phyloP scores from a whole-genome alignment of 1,140 invertebrate genomes.

The Lithobius niger region DNA sequence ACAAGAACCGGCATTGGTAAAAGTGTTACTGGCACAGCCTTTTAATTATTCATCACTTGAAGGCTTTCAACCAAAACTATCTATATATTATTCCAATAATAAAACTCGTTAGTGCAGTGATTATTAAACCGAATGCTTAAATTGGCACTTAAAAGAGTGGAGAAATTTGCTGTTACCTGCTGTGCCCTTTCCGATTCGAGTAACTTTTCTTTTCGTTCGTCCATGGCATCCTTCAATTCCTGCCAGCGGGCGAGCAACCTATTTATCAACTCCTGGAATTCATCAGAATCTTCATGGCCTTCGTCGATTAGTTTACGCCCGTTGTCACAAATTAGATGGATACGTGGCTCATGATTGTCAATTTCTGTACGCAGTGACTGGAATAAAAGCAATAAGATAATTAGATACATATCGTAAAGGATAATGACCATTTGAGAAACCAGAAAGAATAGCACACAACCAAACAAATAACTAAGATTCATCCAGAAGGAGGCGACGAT shows the following conservation, averaged over 20 bases:
- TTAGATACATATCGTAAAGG: no score
- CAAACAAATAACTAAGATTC: no score
- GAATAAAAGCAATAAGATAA: constrained; percentile 20
- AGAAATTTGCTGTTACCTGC: constrained; percentile 32
- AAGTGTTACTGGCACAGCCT: no score
- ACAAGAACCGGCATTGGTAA: no score
- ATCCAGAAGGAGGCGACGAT: no score
- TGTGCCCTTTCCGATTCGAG: constrained; percentile 53
- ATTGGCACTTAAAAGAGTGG: neutral
- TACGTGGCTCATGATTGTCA: constrained; percentile 94
- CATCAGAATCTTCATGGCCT: constrained; percentile 76
- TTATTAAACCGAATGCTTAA: neutral
- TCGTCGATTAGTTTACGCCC: constrained; percentile 92
- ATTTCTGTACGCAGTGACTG: constrained; percentile 87
- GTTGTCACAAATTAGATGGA: constrained; percentile 80
- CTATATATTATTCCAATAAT: no score
- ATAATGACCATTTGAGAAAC: no score
- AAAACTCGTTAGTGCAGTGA: neutral
- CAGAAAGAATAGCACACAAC: no score
- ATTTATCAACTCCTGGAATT: constrained; percentile 76
- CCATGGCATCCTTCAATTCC: constrained; percentile 71
- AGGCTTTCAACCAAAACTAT: no score
- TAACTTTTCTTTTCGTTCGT: constrained; percentile 48
- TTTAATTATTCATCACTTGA: no score
- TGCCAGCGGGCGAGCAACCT: constrained; percentile 83